phyloP scores from a whole-genome alignment of 2,113 vertebrate species.

The Tympanuchus pallidicinctus region DNA sequence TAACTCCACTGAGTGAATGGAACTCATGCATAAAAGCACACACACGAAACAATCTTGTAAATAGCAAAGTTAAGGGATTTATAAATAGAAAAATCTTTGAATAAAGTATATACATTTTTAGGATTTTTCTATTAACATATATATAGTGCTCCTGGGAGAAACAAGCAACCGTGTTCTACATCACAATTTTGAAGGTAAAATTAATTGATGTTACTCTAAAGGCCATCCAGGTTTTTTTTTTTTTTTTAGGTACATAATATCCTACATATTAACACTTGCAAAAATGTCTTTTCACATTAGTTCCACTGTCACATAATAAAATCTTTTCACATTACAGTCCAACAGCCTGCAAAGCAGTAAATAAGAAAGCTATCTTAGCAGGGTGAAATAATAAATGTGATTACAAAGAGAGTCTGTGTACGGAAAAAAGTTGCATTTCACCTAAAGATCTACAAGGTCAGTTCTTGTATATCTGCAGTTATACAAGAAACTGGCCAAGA shows the following conservation, averaged over 20 bases:
- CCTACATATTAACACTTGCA: conserved; percentile 56
- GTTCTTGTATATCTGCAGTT: not conserved
- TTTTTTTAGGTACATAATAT: conserved; percentile 26
- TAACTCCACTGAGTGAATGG: conserved; percentile 28
- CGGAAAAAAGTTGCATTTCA: conserved; percentile 9
- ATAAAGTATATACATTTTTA: conserved; percentile 84
- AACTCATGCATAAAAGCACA: not conserved
- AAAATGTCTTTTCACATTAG: conserved; percentile 55
- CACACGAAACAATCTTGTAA: conserved; percentile 41
- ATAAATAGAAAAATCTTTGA: conserved; percentile 84
- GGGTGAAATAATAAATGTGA: not conserved
- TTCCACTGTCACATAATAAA: conserved; percentile 32
- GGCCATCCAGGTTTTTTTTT: conserved; percentile 48
- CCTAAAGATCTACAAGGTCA: not conserved
- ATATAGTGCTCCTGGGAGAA: conserved; percentile 78
- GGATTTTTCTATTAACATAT: conserved; percentile 79
- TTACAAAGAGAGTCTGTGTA: not conserved
- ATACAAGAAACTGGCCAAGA: not conserved
- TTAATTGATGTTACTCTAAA: conserved; percentile 73
- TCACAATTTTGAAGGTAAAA: conserved; percentile 68
- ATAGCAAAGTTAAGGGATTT: conserved; percentile 73
- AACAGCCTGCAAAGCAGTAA: conserved; percentile 33
- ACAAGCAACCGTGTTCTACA: conserved; percentile 68
- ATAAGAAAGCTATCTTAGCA: not conserved
- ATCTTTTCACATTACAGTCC: conserved; percentile 34